Evolutionary conservation across 2,888 invertebrate species (phyloP).

Genomic region (Prenolepis imparis): DNA sequence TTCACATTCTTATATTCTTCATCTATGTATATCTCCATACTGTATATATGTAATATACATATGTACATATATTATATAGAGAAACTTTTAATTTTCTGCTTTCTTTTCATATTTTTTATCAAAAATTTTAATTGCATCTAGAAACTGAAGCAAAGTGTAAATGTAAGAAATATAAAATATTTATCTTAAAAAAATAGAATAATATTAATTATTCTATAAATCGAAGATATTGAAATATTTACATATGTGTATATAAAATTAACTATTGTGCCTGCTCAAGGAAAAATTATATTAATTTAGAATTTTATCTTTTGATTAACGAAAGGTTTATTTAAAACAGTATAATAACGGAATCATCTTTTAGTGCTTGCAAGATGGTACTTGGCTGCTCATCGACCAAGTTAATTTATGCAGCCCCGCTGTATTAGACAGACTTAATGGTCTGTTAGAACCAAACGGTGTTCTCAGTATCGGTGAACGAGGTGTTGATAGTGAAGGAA

Average conservation of each 20-base stretch:
- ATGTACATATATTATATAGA: neutral
- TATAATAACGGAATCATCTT: constrained; percentile 66
- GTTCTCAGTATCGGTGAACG: constrained; percentile 96
- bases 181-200: neutral
- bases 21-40: neutral
- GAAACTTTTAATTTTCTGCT: neutral
- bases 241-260: neutral
- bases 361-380: constrained; percentile 92
- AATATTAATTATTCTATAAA: neutral
- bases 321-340: constrained; percentile 13
- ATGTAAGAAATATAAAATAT: neutral
- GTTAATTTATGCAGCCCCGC: constrained; percentile 98
- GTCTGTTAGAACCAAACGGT: constrained; percentile 97
- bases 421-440: constrained; percentile 98
- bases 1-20: neutral
- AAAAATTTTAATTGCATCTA: neutral
- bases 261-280: neutral
- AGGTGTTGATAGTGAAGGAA: constrained; percentile 91
- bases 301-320: neutral
- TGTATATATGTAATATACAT: neutral
- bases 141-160: constrained; percentile 7
- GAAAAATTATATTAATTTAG: neutral
- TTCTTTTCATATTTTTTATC: neutral
- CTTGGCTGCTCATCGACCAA: constrained; percentile 95
- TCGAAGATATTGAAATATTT: neutral